A percentile compares a stretch with the other conserved stretches of the same genome.
Evolutionary conservation across 2,888 invertebrate genomes (phyloP).

Genomic region (Protonemura montana): DNA sequence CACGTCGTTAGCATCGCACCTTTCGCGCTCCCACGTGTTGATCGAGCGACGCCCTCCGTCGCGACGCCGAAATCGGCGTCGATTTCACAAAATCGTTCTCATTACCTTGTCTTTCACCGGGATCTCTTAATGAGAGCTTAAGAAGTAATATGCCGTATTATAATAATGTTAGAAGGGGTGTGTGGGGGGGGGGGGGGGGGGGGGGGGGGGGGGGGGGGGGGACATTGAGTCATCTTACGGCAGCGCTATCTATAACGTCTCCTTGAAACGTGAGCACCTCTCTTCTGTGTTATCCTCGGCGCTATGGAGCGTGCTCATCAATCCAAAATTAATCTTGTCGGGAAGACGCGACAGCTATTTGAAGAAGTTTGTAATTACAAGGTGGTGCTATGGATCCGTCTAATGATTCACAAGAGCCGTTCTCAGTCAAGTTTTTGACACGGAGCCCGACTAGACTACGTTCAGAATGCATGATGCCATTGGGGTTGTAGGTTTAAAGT

Average conservation of each 20-base stretch:
- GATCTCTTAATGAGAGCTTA: neutral
- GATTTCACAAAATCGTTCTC: neutral
- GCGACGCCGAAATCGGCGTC: slow-evolving; percentile 17
- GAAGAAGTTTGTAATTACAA: neutral
- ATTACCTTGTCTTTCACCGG: neutral
- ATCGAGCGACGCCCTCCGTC: slow-evolving; percentile 17
- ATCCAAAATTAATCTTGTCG: neutral
- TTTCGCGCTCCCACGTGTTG: slow-evolving; percentile 23
- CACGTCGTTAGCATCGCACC: neutral
- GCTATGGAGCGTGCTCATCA: neutral
- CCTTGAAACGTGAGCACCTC: neutral
- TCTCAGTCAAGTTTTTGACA: neutral
- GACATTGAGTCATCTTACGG: neutral
- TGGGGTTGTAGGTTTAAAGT: too few species aligned
- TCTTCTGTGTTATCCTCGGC: too few species aligned
- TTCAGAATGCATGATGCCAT: too few species aligned
- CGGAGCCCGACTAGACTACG: neutral
- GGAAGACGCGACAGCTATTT: neutral
- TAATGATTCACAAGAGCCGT: neutral
- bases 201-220: too few species aligned
- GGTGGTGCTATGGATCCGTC: neutral
- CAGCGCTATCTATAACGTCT: neutral
- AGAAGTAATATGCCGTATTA: neutral
- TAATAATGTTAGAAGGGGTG: too few species aligned
- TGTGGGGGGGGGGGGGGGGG: too few species aligned